Base-by-base conservation (phyloP, 2,113 vertebrate species). In the Peromyscus maniculatus region DNA sequence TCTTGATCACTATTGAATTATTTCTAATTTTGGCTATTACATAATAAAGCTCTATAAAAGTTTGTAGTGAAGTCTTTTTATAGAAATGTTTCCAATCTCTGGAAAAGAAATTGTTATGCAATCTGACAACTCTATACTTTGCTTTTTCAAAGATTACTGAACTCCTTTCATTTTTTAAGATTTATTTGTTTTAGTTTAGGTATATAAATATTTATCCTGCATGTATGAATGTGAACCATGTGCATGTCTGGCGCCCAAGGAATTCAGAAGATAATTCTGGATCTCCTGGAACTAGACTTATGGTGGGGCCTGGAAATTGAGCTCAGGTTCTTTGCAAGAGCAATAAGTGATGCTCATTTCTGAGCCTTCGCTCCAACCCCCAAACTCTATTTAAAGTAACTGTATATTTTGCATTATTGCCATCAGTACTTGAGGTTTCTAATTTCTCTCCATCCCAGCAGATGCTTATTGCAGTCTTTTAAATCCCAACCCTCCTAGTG, bases 11-110 rank as follows among this genome's bases (percentile, higher is more conserved):
- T 11, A 92, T 91, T 87, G 33, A 46, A 46, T 91, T 1, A 36
- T 82, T 93, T 97, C 57, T 59, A 36, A 84, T 91, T 87, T 43
- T 82, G 39, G 28, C 17, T 67, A 24, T 91, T 95, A 87, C 12
- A 22, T 82, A 83, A 91, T 77, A 71, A 43, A 7, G 8, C 49
- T 5, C 12, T 64, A n/a, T 9, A 59, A 87, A 74, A n/a, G 67
- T n/a, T 67, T 62, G 16, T 52, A 6, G 43, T 39, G 43, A 93
- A 39, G 7, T 83, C 26, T 64, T 89, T 31, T 5, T 62, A 28
- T 88, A 55, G 24, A 83, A 7, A 78, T 49, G 9, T 52, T 91
- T 96, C 91, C 31, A 88, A 10, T 43, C 79, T 26, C 75, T 31
- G 71, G 66, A 67, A 74, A 46, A 93, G 17, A 33, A 96, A 91